Evolutionary conservation across 30 jellyfish, hydroid and myxozoan genomes (phyloP), one percentile per base, ranked within the genome.

Genomic region (Sanderia malayensis): DNA sequence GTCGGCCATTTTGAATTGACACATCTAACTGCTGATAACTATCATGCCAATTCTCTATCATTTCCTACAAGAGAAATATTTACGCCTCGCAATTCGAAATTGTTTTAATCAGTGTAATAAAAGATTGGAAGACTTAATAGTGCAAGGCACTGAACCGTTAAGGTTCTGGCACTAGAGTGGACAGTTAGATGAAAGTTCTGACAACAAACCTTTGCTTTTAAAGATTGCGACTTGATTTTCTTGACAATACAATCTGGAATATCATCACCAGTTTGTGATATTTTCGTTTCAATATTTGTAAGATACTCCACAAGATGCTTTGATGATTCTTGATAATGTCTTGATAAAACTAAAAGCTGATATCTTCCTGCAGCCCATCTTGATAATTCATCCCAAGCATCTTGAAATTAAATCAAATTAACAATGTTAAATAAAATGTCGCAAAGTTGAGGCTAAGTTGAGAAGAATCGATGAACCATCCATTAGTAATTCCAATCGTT

Each of bases 141-240:
- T n/a, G n/a, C n/a, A n/a, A n/a, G n/a, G n/a, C n/a, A n/a, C n/a
- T n/a, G n/a, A n/a, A n/a, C n/a, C n/a, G n/a, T n/a, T n/a, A n/a
- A n/a, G n/a, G n/a, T n/a, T n/a, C n/a, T n/a, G n/a, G n/a, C n/a
- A n/a, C n/a, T n/a, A n/a, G n/a, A n/a, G n/a, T n/a, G n/a, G n/a
- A n/a, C n/a, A n/a, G n/a, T n/a, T n/a, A n/a, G n/a, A n/a, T n/a
- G n/a, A n/a, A n/a, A n/a, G n/a, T n/a, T n/a, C n/a, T n/a, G n/a
- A n/a, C n/a, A n/a, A 37, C 52, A 37, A 37, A 87, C 97, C 97
- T 82, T 88, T 22, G 97, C 97, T 60, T 73, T 61, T 44, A 57
- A n/a, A 26, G 93, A 79, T 46, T 88, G 93, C 6, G 53, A 25
- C 23, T 75, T 67, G 61, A 88, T 80, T 53, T 74, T 88, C 23